phyloP scores from a whole-genome alignment of 2,797 vertebrate genomes.

The Chelonia mydas region DNA sequence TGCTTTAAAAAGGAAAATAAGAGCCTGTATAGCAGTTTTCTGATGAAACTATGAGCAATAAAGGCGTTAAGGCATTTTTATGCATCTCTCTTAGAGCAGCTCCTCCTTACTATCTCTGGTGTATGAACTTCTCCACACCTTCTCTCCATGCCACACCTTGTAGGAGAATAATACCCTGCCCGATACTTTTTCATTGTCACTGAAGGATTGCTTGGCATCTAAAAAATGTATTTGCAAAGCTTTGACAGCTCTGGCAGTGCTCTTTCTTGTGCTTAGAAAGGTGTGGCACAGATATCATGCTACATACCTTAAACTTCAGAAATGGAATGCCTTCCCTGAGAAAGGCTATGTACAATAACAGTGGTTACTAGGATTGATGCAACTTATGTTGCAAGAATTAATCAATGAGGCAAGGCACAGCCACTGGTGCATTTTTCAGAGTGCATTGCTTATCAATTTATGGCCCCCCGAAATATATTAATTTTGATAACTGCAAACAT shows the following conservation, averaged over 20 bases:
- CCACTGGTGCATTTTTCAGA: neutral
- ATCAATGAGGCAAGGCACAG: neutral
- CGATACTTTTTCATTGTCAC: slow-evolving; percentile 54
- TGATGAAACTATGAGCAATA: neutral
- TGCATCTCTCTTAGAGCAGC: neutral
- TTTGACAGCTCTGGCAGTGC: neutral
- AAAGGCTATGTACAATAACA: neutral
- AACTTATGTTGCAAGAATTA: neutral
- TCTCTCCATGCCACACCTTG: slow-evolving; percentile 39
- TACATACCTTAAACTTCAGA: slow-evolving; percentile 35
- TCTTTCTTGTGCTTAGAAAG: slow-evolving; percentile 43
- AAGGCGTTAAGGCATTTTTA: neutral
- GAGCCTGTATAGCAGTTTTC: neutral
- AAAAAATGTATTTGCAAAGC: slow-evolving; percentile 52
- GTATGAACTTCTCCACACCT: slow-evolving; percentile 64
- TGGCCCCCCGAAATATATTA: neutral
- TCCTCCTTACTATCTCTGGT: slow-evolving; percentile 43
- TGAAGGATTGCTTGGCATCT: slow-evolving; percentile 55
- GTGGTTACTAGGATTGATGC: neutral
- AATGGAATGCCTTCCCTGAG: slow-evolving; percentile 33
- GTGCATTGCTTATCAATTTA: neutral
- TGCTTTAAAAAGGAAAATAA: neutral
- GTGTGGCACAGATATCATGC: slow-evolving; percentile 25
- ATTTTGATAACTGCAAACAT: neutral
- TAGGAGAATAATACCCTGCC: slow-evolving; percentile 42